Base-by-base conservation (phyloP, 1,140 invertebrate genomes). In the Zaprionus nigranus region DNA sequence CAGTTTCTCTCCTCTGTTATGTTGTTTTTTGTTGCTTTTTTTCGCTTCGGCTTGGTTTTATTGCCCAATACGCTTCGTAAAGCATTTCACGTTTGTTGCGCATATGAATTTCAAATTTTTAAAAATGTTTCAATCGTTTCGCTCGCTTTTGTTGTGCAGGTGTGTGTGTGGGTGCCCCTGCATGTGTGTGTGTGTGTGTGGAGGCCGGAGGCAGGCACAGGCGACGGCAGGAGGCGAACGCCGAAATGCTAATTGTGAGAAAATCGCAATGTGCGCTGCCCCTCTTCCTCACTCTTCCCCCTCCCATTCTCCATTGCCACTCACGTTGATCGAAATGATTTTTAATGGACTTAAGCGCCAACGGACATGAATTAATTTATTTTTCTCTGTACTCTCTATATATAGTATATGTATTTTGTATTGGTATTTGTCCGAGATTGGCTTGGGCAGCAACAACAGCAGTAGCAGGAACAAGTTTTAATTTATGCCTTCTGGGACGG, bases 31-130 rank as follows among this genome's bases (percentile, higher is more conserved):
- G 20, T 59, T 54, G 24, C 54, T 56, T 38, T 30, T n/a, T 40
- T 24, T 30, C 12, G 22, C 49, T 56, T 75, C 67, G 66, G 59
- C 84, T 84, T 90, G 78, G 88, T 88, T 88, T 88, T 90, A 88
- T 90, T 90, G 84, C 81, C 77, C 78, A 90, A 90, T 90, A 90
- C 85, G 85, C 85, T 90, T 90, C 75, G 81, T 78, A 75, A 90
- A 90, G 81, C 85, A 90, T 90, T 90, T 90, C 85, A 90, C 85
- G 85, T 90, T 90, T 90, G 85, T 78, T 90, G 85, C 85, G 86
- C 79, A 90, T 90, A 90, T 90, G 85, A 90, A 90, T 90, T 90
- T 90, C 85, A 90, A 90, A 90, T 90, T 90, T 90, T 90, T 90
- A 81, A 87, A 87, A 87, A 87, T 87, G 84, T 88, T 87, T 88